A percentile compares a stretch with the other conserved stretches of the same genome.
Conservation (phyloP, 2,797 vertebrate genomes). For the Halcyon leucocephala region DNA sequence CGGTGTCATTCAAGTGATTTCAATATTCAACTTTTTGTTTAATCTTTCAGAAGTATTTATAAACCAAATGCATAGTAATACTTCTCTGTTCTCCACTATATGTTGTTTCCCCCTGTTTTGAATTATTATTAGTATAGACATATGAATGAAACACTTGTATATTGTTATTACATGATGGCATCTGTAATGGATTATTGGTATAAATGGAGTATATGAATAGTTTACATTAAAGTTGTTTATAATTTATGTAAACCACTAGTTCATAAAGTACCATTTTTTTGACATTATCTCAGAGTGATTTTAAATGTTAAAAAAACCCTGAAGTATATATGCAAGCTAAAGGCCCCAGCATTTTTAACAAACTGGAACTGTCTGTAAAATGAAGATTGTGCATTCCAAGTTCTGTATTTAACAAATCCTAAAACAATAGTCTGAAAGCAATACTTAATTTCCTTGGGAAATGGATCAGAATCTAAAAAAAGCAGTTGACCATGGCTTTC, state of each 20-base stretch:
- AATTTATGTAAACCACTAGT: background rate
- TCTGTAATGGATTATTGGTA: background rate
- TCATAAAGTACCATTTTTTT: background rate
- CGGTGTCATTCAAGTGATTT: background rate
- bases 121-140: background rate
- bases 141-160: background rate
- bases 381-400: background rate
- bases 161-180: background rate
- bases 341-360: background rate
- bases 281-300: background rate
- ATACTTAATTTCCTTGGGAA: background rate
- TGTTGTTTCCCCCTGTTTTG: accelerated
- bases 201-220: background rate
- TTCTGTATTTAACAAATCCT: background rate
- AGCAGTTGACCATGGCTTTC: background rate
- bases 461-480: background rate
- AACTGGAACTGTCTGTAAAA: background rate
- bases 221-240: background rate
- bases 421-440: background rate
- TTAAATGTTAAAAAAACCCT: background rate
- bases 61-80: background rate
- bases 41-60: background rate
- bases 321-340: background rate
- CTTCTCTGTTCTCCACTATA: background rate
- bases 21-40: background rate